Evolutionary conservation across 2,888 invertebrate species (phyloP).

Genomic region (Cosmopolites sordidus): DNA sequence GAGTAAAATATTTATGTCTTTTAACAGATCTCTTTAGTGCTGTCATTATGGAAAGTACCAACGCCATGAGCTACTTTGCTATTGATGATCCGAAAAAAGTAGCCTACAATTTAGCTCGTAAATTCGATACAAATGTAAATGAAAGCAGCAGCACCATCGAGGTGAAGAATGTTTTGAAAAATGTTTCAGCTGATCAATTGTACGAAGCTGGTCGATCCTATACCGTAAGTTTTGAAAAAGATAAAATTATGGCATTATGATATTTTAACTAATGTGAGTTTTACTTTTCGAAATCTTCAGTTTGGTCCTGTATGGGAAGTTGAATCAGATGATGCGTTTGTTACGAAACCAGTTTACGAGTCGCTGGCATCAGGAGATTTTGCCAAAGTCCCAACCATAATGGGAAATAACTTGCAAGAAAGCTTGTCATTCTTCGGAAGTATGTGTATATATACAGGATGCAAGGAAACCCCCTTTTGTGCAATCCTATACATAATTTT

Average conservation of each 20-base stretch:
- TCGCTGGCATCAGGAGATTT: conserved; percentile 26
- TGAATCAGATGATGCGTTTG: conserved; percentile 21
- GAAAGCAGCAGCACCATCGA: conserved; percentile 7
- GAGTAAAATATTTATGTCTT: no score
- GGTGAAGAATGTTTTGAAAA: conserved; percentile 10
- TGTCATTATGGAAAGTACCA: conserved; percentile 30
- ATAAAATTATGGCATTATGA: no score
- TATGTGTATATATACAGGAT: no score
- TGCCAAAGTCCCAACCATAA: conserved; percentile 34
- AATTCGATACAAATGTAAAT: conserved; percentile 13
- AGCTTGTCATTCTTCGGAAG: no score
- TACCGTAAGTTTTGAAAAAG: no score
- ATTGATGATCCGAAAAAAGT: conserved; percentile 21
- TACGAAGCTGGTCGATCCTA: no score
- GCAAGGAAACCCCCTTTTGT: no score
- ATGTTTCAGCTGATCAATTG: conserved; percentile 14
- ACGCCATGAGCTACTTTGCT: conserved; percentile 19
- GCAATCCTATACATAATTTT: no score
- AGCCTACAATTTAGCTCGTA: conserved; percentile 23
- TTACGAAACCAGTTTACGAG: conserved; percentile 26
- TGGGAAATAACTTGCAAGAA: no score
- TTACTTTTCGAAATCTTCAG: conserved; percentile 5
- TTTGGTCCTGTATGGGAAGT: conserved; percentile 29
- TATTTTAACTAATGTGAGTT: no score
- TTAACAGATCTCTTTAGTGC: conserved; percentile 29